Evolutionary conservation across 1,140 invertebrate species (phyloP).

Genomic region (Andricus grossulariae): DNA sequence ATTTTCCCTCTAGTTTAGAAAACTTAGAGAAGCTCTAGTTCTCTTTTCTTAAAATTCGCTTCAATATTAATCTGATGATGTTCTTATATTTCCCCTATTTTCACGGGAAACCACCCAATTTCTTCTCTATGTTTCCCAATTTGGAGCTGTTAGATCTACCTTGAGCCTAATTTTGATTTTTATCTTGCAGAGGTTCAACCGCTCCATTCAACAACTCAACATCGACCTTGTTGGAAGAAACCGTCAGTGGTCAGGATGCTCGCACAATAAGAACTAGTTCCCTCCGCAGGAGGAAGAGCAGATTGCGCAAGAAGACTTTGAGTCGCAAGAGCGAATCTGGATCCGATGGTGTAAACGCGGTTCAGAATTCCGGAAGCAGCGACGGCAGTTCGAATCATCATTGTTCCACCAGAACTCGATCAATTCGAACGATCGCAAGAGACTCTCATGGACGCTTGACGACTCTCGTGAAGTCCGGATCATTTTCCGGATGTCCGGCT

Average conservation of each 20-base stretch:
- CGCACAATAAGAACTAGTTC: constrained; percentile 74
- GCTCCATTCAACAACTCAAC: constrained; percentile 71
- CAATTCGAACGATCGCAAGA: constrained; percentile 45
- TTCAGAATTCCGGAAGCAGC: constrained; percentile 67
- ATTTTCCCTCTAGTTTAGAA: too few relatives aligned
- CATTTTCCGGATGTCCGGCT: constrained; percentile 79
- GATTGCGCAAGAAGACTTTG: constrained; percentile 79
- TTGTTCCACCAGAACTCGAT: constrained; percentile 62
- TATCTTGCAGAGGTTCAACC: constrained; percentile 63
- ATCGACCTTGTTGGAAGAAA: constrained; percentile 71
- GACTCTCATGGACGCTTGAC: constrained; percentile 56
- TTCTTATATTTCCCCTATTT: too few relatives aligned
- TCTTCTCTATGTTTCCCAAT: too few relatives aligned
- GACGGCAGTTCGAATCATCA: constrained; percentile 65
- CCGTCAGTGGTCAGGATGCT: constrained; percentile 65
- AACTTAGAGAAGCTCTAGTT: too few relatives aligned
- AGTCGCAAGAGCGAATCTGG: constrained; percentile 79
- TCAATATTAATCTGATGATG: too few relatives aligned
- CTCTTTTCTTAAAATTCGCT: too few relatives aligned
- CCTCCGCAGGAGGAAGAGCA: constrained; percentile 81
- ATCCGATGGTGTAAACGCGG: constrained; percentile 74
- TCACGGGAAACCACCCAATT: too few relatives aligned
- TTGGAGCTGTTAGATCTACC: too few relatives aligned
- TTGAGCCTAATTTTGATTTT: constrained; percentile 9
- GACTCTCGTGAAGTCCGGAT: constrained; percentile 80